Percentiles rank a stretch among this genome's conserved stretches.
phyloP scores from a whole-genome alignment of 2,797 vertebrate species.

The Channallabes apus region DNA sequence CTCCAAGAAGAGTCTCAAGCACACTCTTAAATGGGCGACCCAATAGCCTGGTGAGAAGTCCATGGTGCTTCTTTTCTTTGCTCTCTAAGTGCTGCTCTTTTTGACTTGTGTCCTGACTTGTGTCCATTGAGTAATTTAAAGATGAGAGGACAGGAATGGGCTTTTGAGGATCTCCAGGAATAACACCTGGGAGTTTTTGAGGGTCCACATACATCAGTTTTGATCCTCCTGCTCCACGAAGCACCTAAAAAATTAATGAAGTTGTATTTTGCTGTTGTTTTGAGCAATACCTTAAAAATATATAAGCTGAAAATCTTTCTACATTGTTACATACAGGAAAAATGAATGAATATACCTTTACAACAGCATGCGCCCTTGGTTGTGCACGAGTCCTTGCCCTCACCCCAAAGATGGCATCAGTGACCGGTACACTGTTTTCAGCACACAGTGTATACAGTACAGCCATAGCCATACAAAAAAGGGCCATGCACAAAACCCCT shows the following conservation, averaged over 20 bases:
- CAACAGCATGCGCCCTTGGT: conserved; percentile 68
- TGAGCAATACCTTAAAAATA: neutral
- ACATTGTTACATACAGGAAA: too few relatives aligned
- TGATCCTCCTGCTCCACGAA: conserved; percentile 56
- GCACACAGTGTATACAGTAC: conserved; percentile 78
- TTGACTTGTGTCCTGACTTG: conserved; percentile 34
- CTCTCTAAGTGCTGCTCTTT: conserved; percentile 25
- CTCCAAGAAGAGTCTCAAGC: conserved; percentile 65
- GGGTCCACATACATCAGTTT: conserved; percentile 69
- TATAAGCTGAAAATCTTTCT: too few relatives aligned
- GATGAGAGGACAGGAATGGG: conserved; percentile 77
- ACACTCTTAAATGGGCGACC: conserved; percentile 63
- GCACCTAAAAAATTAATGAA: conserved; percentile 57
- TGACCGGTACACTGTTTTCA: conserved; percentile 79
- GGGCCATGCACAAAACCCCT: conserved; percentile 73
- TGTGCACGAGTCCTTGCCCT: conserved; percentile 76
- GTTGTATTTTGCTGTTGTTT: neutral
- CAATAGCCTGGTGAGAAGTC: conserved; percentile 65
- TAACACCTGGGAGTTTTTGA: conserved; percentile 73
- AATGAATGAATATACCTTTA: conserved; percentile 62
- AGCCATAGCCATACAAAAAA: conserved; percentile 78
- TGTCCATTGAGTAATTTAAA: conserved; percentile 62
- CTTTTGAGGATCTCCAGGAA: conserved; percentile 69
- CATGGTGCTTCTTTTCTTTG: conserved; percentile 50
- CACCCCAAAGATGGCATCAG: conserved; percentile 80